Conservation (phyloP, 2,113 vertebrate species). For the Lampris incognitus region DNA sequence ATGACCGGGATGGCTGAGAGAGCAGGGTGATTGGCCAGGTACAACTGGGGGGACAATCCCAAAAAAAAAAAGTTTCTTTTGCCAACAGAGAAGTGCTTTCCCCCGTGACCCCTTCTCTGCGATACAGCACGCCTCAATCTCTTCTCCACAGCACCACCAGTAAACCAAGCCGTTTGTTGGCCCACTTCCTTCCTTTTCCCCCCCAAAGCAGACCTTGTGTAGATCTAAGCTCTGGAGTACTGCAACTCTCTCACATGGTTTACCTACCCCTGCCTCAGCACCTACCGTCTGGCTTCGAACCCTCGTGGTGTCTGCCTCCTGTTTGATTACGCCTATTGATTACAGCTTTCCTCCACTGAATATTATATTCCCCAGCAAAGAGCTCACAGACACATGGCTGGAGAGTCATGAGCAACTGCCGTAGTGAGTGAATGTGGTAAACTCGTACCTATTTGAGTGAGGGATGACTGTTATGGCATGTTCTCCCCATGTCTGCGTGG, state of each 20-base stretch:
- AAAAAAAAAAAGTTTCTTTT: too few species aligned
- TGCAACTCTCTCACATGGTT: not conserved
- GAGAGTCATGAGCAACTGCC: slow-evolving; percentile 46
- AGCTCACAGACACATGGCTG: slow-evolving; percentile 9
- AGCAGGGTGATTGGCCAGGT: too few species aligned
- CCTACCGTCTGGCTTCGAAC: not conserved
- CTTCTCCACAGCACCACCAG: not conserved
- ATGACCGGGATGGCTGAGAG: too few species aligned
- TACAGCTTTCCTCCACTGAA: slow-evolving; percentile 38
- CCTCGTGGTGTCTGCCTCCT: not conserved
- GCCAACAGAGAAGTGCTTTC: not conserved
- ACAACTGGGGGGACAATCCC: too few species aligned
- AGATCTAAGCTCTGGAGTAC: not conserved
- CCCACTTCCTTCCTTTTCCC: not conserved
- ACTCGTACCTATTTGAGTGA: slow-evolving; percentile 27
- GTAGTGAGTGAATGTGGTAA: slow-evolving; percentile 37
- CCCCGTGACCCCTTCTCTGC: not conserved
- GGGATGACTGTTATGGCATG: too few species aligned
- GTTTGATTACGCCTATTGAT: slow-evolving; percentile 35
- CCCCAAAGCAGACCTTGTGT: not conserved
- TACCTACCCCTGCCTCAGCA: not conserved
- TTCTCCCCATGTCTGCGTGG: too few species aligned
- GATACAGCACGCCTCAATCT: not conserved
- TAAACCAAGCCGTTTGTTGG: not conserved
- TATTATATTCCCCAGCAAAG: slow-evolving; percentile 45